phyloP scores from a whole-genome alignment of 2,797 vertebrate genomes.

The Sebastes taczanowskii region DNA sequence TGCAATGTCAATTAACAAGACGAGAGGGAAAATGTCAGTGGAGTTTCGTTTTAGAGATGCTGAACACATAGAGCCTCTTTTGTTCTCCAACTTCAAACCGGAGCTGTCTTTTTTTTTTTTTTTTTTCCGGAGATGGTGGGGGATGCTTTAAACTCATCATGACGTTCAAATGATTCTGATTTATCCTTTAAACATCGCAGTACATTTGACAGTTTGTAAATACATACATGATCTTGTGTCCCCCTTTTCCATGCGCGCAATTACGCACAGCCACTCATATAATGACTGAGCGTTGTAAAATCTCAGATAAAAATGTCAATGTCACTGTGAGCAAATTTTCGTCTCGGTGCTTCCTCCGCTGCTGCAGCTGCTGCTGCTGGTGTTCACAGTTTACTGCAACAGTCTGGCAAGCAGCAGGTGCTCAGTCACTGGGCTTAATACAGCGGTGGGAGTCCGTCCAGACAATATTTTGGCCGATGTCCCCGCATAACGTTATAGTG shows the following conservation, averaged over 20 bases:
- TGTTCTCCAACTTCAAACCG: conserved; percentile 71
- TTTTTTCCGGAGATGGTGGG: neutral
- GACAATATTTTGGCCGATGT: conserved; percentile 63
- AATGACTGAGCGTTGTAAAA: conserved; percentile 29
- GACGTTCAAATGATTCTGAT: neutral
- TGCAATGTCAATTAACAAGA: conserved; percentile 76
- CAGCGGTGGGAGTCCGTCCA: conserved; percentile 72
- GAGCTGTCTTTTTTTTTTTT: neutral
- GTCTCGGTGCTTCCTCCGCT: conserved; percentile 14
- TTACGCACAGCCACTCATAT: conserved; percentile 1
- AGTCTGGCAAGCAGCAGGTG: conserved; percentile 82
- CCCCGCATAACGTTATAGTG: conserved; percentile 34
- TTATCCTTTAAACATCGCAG: conserved; percentile 1
- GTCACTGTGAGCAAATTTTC: conserved; percentile 48
- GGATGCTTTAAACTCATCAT: conserved; percentile 26
- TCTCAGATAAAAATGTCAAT: conserved; percentile 68
- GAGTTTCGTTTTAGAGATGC: conserved; percentile 69
- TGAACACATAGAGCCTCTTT: conserved; percentile 74
- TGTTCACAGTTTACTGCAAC: conserved; percentile 76
- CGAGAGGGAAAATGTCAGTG: conserved; percentile 55
- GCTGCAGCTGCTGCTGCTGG: conserved; percentile 41
- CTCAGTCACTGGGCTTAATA: conserved; percentile 74
- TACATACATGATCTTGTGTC: neutral
- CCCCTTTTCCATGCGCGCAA: neutral
- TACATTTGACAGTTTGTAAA: conserved; percentile 19